phyloP scores from a whole-genome alignment of 1,140 invertebrate genomes.

The Brachionus angularis region DNA sequence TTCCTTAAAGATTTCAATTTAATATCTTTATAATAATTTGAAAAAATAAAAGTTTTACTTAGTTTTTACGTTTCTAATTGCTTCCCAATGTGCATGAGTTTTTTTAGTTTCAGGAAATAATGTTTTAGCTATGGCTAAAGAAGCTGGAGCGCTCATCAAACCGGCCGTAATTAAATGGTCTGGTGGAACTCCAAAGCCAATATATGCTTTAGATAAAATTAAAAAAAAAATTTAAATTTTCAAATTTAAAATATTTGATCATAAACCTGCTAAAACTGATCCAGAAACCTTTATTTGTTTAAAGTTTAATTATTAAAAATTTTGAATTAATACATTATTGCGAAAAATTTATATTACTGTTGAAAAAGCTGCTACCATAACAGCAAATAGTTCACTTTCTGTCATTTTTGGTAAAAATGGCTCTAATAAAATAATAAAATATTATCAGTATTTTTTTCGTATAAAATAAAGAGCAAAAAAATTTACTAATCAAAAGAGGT shows the following conservation, averaged over 20 bases:
- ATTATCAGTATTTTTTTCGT: background rate
- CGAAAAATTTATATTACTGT: constrained; percentile 90
- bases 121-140: constrained; percentile 45
- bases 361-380: constrained; percentile 88
- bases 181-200: constrained; percentile 40
- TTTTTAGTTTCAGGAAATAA: constrained; percentile 45
- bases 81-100: constrained; percentile 30
- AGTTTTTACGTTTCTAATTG: constrained; percentile 1
- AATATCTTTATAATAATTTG: background rate
- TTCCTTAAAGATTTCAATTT: background rate
- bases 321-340: no score
- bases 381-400: constrained; percentile 74
- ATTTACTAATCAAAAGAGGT: background rate
- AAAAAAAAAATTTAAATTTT: background rate
- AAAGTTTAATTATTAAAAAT: constrained; percentile 63
- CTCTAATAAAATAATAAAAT: constrained; percentile 47
- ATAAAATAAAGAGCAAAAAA: background rate
- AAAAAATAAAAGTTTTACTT: background rate
- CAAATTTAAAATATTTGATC: background rate
- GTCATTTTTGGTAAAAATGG: constrained; percentile 44
- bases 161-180: constrained; percentile 46
- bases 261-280: background rate
- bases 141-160: constrained; percentile 46
- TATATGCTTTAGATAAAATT: background rate
- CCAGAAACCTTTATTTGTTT: background rate